A percentile compares a stretch with the other conserved stretches of the same genome.
phyloP scores from a whole-genome alignment of 1,140 invertebrate genomes.

The Sitodiplosis mosellana region DNA sequence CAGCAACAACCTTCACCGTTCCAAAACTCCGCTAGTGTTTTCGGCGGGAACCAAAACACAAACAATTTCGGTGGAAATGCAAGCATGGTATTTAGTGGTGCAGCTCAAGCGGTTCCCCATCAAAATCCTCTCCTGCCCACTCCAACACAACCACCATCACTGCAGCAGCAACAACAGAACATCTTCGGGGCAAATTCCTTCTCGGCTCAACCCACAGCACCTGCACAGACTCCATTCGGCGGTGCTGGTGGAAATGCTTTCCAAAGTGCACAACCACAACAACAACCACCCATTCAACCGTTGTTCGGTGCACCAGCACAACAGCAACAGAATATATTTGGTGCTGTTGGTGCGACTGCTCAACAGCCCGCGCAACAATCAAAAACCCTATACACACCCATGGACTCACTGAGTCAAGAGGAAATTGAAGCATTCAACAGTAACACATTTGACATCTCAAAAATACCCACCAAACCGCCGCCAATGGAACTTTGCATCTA shows the following conservation, averaged over 20 bases:
- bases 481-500: conserved; percentile 11
- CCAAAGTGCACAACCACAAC: conserved; percentile 4
- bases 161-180: conserved; percentile 7
- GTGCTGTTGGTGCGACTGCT: neutral
- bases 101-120: neutral
- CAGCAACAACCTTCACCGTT: conserved; percentile 7
- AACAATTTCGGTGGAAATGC: neutral
- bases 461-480: conserved; percentile 17
- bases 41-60: conserved; percentile 2
- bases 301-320: neutral
- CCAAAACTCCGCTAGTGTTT: conserved; percentile 1
- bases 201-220: conserved; percentile 1
- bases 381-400: conserved; percentile 10
- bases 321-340: conserved; percentile 1
- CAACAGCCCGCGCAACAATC: neutral
- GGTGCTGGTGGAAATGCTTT: conserved; percentile 7
- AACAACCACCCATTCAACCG: neutral
- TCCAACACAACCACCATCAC: neutral
- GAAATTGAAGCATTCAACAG: conserved; percentile 21
- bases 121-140: neutral
- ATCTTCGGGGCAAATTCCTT: neutral
- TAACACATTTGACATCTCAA: conserved; percentile 12
- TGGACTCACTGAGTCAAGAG: conserved; percentile 13
- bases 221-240: conserved; percentile 3
- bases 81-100: neutral